phyloP scores from a whole-genome alignment of 2,797 vertebrate genomes.

The Linurgus olivaceus region DNA sequence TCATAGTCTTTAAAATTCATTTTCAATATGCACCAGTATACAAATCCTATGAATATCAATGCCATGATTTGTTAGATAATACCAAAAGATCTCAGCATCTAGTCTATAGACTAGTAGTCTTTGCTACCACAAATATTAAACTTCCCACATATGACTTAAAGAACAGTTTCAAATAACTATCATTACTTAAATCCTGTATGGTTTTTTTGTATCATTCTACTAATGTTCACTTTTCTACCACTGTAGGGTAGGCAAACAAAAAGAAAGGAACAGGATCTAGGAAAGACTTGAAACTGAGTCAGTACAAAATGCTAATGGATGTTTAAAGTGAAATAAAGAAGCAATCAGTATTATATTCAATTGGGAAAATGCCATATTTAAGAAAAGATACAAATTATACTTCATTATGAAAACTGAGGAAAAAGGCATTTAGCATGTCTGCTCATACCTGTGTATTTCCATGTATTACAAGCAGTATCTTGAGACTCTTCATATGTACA shows the following conservation, averaged over 20 bases:
- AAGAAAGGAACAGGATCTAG: neutral
- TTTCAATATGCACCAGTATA: neutral
- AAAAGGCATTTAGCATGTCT: neutral
- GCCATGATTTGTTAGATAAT: neutral
- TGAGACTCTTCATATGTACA: constrained; percentile 97
- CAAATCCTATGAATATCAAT: neutral
- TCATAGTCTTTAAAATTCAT: neutral
- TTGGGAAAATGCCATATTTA: neutral
- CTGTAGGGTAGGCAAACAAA: neutral
- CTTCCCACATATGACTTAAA: neutral
- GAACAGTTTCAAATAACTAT: neutral
- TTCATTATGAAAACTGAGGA: neutral
- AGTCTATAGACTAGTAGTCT: neutral
- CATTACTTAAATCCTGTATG: neutral
- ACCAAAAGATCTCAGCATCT: neutral
- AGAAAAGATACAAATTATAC: neutral
- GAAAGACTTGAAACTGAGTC: neutral
- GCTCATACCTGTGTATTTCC: constrained; percentile 84
- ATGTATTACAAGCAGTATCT: constrained; percentile 92
- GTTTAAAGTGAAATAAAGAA: neutral
- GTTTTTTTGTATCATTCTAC: neutral
- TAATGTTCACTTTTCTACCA: neutral
- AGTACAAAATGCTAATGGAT: neutral
- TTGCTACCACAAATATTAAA: neutral
- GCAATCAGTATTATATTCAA: neutral